These are phyloP conservation scores for Stenichneumon culpator DNA, from an alignment of 2,888 invertebrate genomes.

Conservation along the genomic window DNA sequence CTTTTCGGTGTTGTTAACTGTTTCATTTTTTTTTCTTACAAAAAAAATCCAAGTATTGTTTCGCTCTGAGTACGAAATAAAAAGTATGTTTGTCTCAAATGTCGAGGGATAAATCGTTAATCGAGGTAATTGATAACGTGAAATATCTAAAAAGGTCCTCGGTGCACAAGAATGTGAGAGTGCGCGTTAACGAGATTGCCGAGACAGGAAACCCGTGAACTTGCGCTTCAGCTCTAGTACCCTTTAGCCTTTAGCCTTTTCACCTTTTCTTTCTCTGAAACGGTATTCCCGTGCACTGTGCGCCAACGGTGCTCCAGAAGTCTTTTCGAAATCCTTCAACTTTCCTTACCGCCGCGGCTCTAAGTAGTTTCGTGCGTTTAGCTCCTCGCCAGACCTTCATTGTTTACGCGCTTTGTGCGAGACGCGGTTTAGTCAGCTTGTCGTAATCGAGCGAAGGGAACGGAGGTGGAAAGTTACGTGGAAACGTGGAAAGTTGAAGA, in stretches of 20 bases:
- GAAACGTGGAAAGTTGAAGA: background rate
- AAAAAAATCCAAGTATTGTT: too few species aligned
- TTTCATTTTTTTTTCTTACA: too few species aligned
- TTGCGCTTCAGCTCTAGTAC: conserved; percentile 31
- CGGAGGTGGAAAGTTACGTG: background rate
- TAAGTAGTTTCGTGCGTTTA: conserved; percentile 60
- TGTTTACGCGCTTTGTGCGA: conserved; percentile 51
- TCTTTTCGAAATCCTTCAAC: conserved; percentile 61
- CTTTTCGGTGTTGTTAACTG: too few species aligned
- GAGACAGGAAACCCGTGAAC: conserved; percentile 23
- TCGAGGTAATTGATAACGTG: background rate
- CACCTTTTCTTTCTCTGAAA: conserved; percentile 44
- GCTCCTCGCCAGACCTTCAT: conserved; percentile 60
- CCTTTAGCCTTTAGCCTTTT: conserved; percentile 30
- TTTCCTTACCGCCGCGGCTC: conserved; percentile 37
- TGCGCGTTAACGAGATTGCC: conserved; percentile 5
- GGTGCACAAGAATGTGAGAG: background rate
- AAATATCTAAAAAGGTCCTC: background rate
- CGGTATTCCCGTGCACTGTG: conserved; percentile 41
- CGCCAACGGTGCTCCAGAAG: conserved; percentile 35
- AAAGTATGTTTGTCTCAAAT: too few species aligned
- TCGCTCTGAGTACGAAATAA: too few species aligned
- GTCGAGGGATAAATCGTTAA: background rate
- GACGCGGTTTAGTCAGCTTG: conserved; percentile 29
- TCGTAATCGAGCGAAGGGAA: conserved; percentile 5